Evolutionary conservation across 2,888 invertebrate genomes (phyloP), one percentile per base, ranked within the genome.

Genomic region (Erebia ligea): DNA sequence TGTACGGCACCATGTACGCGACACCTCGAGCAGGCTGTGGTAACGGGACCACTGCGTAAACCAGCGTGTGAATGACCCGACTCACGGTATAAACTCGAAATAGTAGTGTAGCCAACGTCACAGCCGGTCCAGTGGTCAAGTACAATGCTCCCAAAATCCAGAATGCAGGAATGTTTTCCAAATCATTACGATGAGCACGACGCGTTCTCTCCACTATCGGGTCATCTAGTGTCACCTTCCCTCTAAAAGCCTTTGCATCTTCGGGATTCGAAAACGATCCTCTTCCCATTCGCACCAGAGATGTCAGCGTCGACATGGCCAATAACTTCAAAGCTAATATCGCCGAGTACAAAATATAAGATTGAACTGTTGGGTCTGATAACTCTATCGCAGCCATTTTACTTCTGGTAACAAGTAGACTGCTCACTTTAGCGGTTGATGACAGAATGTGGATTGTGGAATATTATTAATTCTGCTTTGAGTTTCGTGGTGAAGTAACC

Each of bases 81-180:
- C 94, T 88, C 4, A 86, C 84, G 0, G 95, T 92, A 81, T 94
- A 96, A 9, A 92, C 80, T 42, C 95, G 83, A 82, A 92, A 92
- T 57, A 93, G 81, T 10, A 88, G 74, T 21, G 81, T 83, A 4
- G 92, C 90, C 85, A 84, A 87, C 19, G 83, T 82, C 0, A 77
- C 81, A 1, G 76, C 84, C 0, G 96, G 96, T 0, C 90, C 89
- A 0, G 95, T 95, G 40, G 94, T 88, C 70, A 95, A 81, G 86
- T 95, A 96, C 69, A 95, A 82, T 6, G 94, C 91, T 6, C 94
- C 95, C 45, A 95, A 84, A 15, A 95, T 79, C 83, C 95, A 92
- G 82, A 96, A 96, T 1, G 94, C 91, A 0, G 95, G 93, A 68
- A 96, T 96, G 83, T 96, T 96, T 86, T 96, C 96, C 84, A 96